A percentile compares a stretch with the other conserved stretches of the same genome.
phyloP scores from a whole-genome alignment of 2,797 vertebrate species.

The Myotis pilosus region DNA sequence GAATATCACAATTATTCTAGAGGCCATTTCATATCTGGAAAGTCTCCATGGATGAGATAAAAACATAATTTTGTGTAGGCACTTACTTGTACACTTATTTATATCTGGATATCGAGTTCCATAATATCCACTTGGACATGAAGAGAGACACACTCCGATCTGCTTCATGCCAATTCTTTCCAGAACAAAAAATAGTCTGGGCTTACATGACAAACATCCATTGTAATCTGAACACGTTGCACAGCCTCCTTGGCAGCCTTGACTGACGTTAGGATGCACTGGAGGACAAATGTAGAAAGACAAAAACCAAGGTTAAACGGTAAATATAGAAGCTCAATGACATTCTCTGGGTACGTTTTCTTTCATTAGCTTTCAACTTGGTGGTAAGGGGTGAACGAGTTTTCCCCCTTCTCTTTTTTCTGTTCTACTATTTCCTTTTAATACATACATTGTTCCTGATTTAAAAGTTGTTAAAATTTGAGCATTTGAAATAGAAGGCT shows the following conservation, averaged over 20 bases:
- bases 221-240: constrained; percentile 98
- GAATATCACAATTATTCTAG: constrained; percentile 14
- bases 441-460: not conserved
- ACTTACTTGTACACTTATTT: constrained; percentile 99
- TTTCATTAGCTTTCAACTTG: constrained; percentile 40
- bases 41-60: constrained; percentile 60
- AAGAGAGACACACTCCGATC: constrained; percentile 96
- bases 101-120: constrained; percentile 96
- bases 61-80: constrained; percentile 51
- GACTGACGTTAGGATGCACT: constrained; percentile 93
- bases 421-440: constrained; percentile 33
- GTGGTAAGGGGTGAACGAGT: not conserved
- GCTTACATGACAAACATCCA: constrained; percentile 98
- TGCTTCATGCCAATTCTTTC: constrained; percentile 99
- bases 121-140: constrained; percentile 96
- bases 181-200: constrained; percentile 98
- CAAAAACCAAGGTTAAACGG: constrained; percentile 52
- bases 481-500: constrained; percentile 8
- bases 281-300: constrained; percentile 75
- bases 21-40: constrained; percentile 38
- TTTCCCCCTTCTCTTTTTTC: not conserved
- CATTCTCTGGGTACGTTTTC: not conserved
- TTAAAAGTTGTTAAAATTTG: not conserved
- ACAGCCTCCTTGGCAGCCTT: constrained; percentile 96
- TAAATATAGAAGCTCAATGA: not conserved